Base-by-base conservation (phyloP, 2,888 invertebrate genomes). In the Crioceris asparagi region DNA sequence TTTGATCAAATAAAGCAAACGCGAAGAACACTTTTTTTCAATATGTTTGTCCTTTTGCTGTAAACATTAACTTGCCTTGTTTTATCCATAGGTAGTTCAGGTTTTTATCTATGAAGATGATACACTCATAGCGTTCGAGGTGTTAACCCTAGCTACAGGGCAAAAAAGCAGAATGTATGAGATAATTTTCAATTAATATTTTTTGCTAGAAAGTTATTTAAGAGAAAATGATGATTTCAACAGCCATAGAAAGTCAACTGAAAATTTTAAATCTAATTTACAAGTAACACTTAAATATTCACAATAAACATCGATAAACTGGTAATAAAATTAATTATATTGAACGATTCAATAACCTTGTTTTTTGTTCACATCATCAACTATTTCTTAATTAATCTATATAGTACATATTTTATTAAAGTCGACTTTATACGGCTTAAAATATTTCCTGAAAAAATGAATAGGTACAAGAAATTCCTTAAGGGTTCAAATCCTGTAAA, bases 91-190 rank as follows among this genome's bases (percentile, higher is more conserved):
- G 58, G 61, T 55, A 49, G 52, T 56, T 60, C 60, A 52, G 47
- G 49, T 58, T 55, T 58, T 55, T 54, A 57, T 56, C 54, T 55
- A 55, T 54, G 52, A 50, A 49, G 49, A 48, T 51, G 50, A 55
- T 35, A 53, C 51, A 52, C 55, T 54, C 53, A 53, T 53, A 55
- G 49, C 52, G 53, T 53, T 56, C 59, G 58, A 57, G 58, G 52
- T 57, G 58, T 57, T 56, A 54, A 62, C 63, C 63, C 62, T 62
- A 62, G 64, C 64, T 64, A 64, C 54, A 62, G 63, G 63, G 62
- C 63, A 63, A 57, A 64, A 62, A 57, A 63, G 58, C 56, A 63
- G 53, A 55, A 52, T 47, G 48, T 39, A 54, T 55, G 41, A 54
- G 54, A 53, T 35, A 45, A 35, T 37, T 43, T 33, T 30, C 3